Evolutionary conservation across 2,888 invertebrate species (phyloP), one percentile per base, ranked within the genome.

Genomic region (Neoascia interrupta): DNA sequence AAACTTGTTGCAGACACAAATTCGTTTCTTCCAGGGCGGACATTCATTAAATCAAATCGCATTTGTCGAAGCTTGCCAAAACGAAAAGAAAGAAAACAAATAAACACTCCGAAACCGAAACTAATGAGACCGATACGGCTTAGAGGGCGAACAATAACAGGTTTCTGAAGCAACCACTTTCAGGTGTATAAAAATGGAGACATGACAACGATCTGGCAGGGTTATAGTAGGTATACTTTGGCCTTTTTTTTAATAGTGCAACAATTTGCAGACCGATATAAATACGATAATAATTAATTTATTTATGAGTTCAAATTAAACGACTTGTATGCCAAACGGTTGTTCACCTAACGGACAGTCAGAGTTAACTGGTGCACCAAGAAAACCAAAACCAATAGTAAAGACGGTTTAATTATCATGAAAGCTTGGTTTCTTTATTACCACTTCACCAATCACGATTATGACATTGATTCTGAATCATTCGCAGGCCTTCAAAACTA

Each of bases 31-130:
- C 21, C 61, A 28, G 45, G 34, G 16, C 41, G 31, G 51, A 39
- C 63, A 26, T 31, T 64, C 70, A 39, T 72, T 72, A 41, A 51
- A 64, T 64, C 64, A 60, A 76, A 76, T 60, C 72, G 64, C 64
- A 64, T 60, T 64, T 54, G 19, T n/a, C 16, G 31, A 58, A 47
- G 56, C 28, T 70, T 64, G 56, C 56, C 64, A 43, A 69, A 75
- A 69, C 56, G 34, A 31, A 70, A 53, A 58, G 37, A 61, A 76
- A 34, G 54, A 56, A 64, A 45, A 64, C 26, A 58, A 26, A n/a
- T n/a, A 37, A 41, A 51, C 26, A 47, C 26, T 26, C 18, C 36
- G 16, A 64, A 47, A 34, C 36, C 45, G 26, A 54, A 21, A 28
- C 45, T n/a, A n/a, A 23, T 16, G 43, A 41, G n/a, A 64, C 36